Base-by-base conservation (phyloP, 2,888 invertebrate species). In the Acrobasis repandana region DNA sequence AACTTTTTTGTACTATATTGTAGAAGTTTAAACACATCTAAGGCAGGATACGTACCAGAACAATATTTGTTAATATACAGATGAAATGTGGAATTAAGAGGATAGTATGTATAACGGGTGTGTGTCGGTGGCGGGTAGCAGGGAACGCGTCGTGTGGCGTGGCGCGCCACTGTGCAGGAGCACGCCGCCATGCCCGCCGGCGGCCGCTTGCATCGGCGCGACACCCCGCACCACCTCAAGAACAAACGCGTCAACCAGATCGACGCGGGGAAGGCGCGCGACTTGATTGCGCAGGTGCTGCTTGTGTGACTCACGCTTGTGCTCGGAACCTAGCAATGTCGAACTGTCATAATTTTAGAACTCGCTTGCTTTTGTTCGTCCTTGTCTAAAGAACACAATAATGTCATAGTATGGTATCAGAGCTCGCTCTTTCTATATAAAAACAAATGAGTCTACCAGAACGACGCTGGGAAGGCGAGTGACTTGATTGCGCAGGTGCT, bases 211-310 rank as follows among this genome's bases (percentile, higher is more conserved):
- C 96, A 97, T 83, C 95, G 97, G 65, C 95, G 99, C 77, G 99
- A 99, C 93, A 99, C 99, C 20, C 99, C 99, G 56, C 99, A 99
- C 93, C 99, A 99, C 90, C 94, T 98, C 82, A 99, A 99, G 95
- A 98, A 98, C 93, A 99, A 99, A 87, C 95, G 99, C 80, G 97
- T 99, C 84, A 90, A 87, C 82, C 87, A 86, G 74, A 85, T 90
- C 64, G 92, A 92, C 81, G 86, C 92, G 47, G 66, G 79, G 43
- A 85, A 88, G 63, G 92, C 91, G 70, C 77, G 82, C 66, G 85
- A 88, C 74, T 85, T 91, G 67, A 90, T 92, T 67, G 90, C 90
- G 76, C 90, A 92, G 91, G 91, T 91, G 87, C 81, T 67, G 67
- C 68, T 54, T 54, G 51, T 15, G 34, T 68, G 20, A n/a, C 20